Conservation (phyloP, 2,797 vertebrate species). For the Acrossocheilus wenchowensis region DNA sequence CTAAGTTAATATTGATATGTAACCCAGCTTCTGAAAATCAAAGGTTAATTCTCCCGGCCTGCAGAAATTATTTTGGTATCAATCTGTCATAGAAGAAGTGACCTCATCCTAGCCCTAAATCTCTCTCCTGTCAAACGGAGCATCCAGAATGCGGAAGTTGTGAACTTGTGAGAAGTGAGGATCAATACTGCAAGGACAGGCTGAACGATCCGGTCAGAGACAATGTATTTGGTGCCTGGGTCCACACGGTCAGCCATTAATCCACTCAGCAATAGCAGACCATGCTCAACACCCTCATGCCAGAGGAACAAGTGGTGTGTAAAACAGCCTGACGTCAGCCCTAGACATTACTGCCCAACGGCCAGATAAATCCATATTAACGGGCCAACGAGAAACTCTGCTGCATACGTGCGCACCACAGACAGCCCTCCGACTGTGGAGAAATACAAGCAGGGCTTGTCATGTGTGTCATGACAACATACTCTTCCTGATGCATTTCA, state of each 20-base stretch:
- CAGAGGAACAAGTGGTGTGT: conserved; percentile 66
- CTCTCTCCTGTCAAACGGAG: conserved; percentile 77
- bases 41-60: conserved; percentile 72
- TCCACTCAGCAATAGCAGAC: conserved; percentile 63
- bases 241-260: conserved; percentile 75
- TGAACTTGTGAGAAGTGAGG: conserved; percentile 77
- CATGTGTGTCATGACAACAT: conserved; percentile 75
- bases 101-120: conserved; percentile 82
- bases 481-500: conserved; percentile 65
- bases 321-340: conserved; percentile 76
- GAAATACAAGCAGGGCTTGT: conserved; percentile 74
- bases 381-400: conserved; percentile 73
- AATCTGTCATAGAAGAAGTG: conserved; percentile 76
- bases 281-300: conserved; percentile 59
- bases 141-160: conserved; percentile 79
- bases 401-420: conserved; percentile 64
- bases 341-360: conserved; percentile 69
- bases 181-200: conserved; percentile 83
- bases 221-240: conserved; percentile 71
- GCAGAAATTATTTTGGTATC: conserved; percentile 70
- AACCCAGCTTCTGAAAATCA: conserved; percentile 70
- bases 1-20: conserved; percentile 67
- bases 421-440: conserved; percentile 49
- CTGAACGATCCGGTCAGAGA: conserved; percentile 75
- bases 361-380: conserved; percentile 82